Base-by-base conservation (phyloP, 1,140 invertebrate genomes). In the Zaprionus capensis region DNA sequence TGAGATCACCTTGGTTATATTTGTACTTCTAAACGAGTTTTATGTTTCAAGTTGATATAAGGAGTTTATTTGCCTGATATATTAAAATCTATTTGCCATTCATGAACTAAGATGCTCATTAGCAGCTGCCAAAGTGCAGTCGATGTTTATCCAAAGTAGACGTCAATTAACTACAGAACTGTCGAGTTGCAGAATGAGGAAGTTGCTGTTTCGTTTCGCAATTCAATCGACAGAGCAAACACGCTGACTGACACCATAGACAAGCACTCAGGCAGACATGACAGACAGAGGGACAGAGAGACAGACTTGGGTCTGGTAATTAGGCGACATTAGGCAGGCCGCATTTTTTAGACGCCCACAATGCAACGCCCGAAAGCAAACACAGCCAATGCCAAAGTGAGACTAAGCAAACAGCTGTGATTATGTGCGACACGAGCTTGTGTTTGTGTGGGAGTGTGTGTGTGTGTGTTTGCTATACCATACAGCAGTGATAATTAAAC, bases 401-500 rank as follows among this genome's bases (percentile, higher is more conserved):
- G 66, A 72, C 56, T 81, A 46, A 66, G 69, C 46, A 69, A 41
- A 36, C 26, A 61, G 65, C 68, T 72, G 63, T 77, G 72, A 70
- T 65, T 67, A 69, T 62, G 64, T 44, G 26, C 26, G 31, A n/a
- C 38, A 41, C 4, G 20, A 14, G 49, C 58, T 14, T 41, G 38
- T n/a, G 38, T 78, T 20, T 46, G 75, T 72, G 64, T 55, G 12
- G 36, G 15, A 14, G n/a, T n/a, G 67, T 66, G 53, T 49, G 61
- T 58, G 28, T 55, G 66, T 55, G 80, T 69, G 71, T 51, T 58
- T 56, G 55, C 57, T 63, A 26, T 51, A 57, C 31, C 59, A 59
- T 26, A 55, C 34, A 69, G 34, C 44, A 31, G n/a, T 71, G 63
- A 66, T 85, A 78, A 84, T 88, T 72, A 83, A 82, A 77, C 80